Evolutionary conservation across 2,888 invertebrate genomes (phyloP), one percentile per base, ranked within the genome.

Genomic region (Colostygia pectinataria): DNA sequence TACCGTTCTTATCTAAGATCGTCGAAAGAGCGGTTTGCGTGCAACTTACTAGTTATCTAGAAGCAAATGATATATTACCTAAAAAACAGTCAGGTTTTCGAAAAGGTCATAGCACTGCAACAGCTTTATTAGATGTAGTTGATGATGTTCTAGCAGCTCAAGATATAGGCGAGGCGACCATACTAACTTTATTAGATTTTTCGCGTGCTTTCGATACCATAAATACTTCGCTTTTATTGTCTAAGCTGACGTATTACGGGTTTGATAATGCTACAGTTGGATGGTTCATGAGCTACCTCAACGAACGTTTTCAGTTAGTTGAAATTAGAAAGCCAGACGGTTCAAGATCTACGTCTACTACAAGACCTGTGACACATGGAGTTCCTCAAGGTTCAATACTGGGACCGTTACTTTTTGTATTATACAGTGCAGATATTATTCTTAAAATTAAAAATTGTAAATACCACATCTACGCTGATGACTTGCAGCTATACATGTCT

Each of bases 51-150:
- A 8, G 29, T 0, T 58, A 40, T 13, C 8, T 61, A 0, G 53
- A 59, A 13, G 4, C 1, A 4, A 37, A 57, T 13, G 32, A 53
- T 1, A 42, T 60, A 0, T 29, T 60, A 3, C 53, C 56, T 0
- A 8, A 27, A 6, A 8, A 43, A 1, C 60, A 63, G n/a, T 61
- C 57, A 0, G 63, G 59, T 0, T 59, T 61, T 15, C 13, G 43
- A 5, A 44, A 36, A 13, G 23, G 14, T 14, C 29, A 29, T 23
- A 36, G 55, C 6, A 61, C 58, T 1, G 25, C 45, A 1, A 57
- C 57, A 0, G 47, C 59, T 0, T 24, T 63, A 0, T 12, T 46
- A 0, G 52, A 59, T 28, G 58, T 63, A 0, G 18, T 46, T 0
- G 60, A 51, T 5, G 47, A 56, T 25, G 43, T 61, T 0, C 10